These are phyloP conservation scores for Coregonus suidteri DNA, from an alignment of 2,797 vertebrate species.

Conservation along the genomic window DNA sequence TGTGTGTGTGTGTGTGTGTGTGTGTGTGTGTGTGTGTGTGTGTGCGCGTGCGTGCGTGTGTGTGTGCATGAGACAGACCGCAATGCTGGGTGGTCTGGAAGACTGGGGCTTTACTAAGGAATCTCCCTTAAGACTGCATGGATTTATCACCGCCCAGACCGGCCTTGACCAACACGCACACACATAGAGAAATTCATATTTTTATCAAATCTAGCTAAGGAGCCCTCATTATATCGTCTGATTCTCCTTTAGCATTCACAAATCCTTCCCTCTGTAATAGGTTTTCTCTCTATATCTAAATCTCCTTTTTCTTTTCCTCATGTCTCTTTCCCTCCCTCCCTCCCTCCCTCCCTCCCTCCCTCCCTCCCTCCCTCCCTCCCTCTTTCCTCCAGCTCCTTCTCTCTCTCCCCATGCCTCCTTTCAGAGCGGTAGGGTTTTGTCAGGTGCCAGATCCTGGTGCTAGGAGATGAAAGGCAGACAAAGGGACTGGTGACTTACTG, in stretches of 20 bases:
- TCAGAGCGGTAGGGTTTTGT: constrained; percentile 68
- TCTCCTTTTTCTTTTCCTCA: neutral
- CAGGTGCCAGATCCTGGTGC: constrained; percentile 73
- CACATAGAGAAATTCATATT: constrained; percentile 30
- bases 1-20: too few relatives aligned
- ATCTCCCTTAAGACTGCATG: constrained; percentile 66
- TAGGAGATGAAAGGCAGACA: constrained; percentile 58
- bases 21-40: too few relatives aligned
- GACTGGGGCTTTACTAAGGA: constrained; percentile 58
- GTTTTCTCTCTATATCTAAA: neutral
- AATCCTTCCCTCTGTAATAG: constrained; percentile 8
- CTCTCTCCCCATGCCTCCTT: constrained; percentile 57
- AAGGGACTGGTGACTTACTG: constrained; percentile 75
- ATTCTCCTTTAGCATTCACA: constrained; percentile 38
- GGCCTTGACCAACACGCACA: constrained; percentile 53
- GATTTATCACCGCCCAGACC: constrained; percentile 66
- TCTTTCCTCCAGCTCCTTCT: constrained; percentile 45
- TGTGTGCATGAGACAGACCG: constrained; percentile 44
- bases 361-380: constrained; percentile 29
- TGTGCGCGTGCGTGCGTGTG: neutral
- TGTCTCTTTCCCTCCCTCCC: neutral
- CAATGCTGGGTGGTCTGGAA: constrained; percentile 69
- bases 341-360: constrained; percentile 5
- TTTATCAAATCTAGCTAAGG: constrained; percentile 50
- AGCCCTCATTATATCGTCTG: constrained; percentile 43